Evolutionary conservation across 2,113 vertebrate species (phyloP).

Genomic region (Antechinus flavipes): DNA sequence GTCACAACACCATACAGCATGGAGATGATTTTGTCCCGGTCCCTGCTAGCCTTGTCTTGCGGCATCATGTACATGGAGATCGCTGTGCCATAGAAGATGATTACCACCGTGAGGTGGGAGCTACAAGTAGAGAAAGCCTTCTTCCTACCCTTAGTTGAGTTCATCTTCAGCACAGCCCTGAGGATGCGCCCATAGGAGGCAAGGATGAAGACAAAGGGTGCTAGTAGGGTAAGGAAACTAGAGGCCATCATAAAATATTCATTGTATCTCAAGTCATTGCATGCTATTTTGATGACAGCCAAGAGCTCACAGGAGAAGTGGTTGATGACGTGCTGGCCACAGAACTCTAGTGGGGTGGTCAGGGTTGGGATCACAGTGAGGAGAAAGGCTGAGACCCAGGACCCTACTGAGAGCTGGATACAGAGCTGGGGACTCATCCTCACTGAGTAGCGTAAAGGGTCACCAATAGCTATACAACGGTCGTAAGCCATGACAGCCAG

Average conservation of each 20-base stretch:
- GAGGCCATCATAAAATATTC: background rate
- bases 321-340: constrained; percentile 19
- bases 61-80: constrained; percentile 26
- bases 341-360: constrained; percentile 28
- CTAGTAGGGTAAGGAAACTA: background rate
- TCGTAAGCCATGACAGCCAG: constrained; percentile 17
- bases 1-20: background rate
- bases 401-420: background rate
- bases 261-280: constrained; percentile 13
- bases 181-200: constrained; percentile 7
- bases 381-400: background rate
- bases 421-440: background rate
- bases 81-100: background rate
- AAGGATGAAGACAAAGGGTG: background rate
- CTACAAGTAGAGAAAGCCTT: constrained; percentile 12
- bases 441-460: background rate
- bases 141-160: background rate
- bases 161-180: background rate
- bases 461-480: constrained; percentile 5
- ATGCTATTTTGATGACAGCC: constrained; percentile 33
- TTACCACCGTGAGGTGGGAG: constrained; percentile 4
- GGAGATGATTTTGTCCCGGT: background rate
- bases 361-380: background rate
- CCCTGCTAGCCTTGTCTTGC: background rate
- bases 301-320: constrained; percentile 26